Conservation (phyloP, 2,797 vertebrate species). For the Brotula barbata region DNA sequence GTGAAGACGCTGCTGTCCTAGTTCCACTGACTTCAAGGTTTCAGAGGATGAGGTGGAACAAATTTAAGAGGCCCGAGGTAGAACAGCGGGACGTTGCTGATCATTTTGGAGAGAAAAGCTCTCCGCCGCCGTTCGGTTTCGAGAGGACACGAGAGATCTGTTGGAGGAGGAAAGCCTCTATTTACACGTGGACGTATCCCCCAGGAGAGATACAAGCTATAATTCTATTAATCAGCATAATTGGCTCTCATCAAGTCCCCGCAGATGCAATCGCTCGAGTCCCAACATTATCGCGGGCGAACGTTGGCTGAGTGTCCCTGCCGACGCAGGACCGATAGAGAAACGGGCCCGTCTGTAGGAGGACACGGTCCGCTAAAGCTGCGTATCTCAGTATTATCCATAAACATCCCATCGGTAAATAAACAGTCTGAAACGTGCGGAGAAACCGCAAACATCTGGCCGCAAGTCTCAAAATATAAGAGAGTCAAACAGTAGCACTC, state of each 20-base stretch:
- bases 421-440: not conserved
- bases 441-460: constrained; percentile 25
- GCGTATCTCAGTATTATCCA: constrained; percentile 2
- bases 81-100: constrained; percentile 30
- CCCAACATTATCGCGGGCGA: constrained; percentile 35
- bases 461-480: constrained; percentile 30
- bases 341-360: not conserved
- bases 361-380: not conserved
- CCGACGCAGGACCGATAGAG: constrained; percentile 19
- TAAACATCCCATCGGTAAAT: constrained; percentile 34
- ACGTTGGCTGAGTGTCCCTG: constrained; percentile 28
- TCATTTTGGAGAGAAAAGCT: constrained; percentile 8
- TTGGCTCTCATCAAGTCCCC: constrained; percentile 64
- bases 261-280: constrained; percentile 68
- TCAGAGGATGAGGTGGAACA: constrained; percentile 4
- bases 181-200: constrained; percentile 56
- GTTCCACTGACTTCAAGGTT: constrained; percentile 38
- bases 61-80: constrained; percentile 33
- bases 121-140: too few species aligned
- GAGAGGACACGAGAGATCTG: too few species aligned
- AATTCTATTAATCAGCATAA: constrained; percentile 76
- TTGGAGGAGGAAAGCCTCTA: constrained; percentile 44
- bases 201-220: constrained; percentile 55
- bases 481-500: constrained; percentile 18
- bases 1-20: constrained; percentile 40